phyloP scores from a whole-genome alignment of 1,140 invertebrate species.

The Listronotus oregonensis region DNA sequence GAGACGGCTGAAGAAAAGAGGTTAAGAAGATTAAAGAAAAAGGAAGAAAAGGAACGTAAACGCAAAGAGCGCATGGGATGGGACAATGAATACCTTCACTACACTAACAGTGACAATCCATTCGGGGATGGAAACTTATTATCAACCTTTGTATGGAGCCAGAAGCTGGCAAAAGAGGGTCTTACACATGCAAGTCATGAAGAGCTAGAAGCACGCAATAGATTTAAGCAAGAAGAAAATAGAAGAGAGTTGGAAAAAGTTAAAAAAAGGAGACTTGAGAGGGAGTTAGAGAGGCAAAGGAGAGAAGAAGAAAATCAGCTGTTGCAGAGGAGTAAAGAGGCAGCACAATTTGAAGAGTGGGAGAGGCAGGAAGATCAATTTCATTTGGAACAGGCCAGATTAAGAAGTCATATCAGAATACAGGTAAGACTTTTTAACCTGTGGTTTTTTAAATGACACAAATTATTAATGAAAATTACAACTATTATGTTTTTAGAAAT shows the following conservation, averaged over 20 bases:
- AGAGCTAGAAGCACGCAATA: constrained; percentile 83
- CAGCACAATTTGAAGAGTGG: constrained; percentile 94
- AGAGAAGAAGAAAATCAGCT: constrained; percentile 88
- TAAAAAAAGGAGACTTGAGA: constrained; percentile 86
- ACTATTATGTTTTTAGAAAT: too few species aligned
- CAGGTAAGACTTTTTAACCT: constrained; percentile 60
- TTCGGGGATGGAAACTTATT: constrained; percentile 95
- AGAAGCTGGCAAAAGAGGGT: constrained; percentile 96
- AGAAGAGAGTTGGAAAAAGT: constrained; percentile 88
- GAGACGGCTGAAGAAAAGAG: constrained; percentile 95
- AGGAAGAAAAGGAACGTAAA: constrained; percentile 88
- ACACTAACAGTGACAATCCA: constrained; percentile 97
- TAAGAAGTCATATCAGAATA: constrained; percentile 92
- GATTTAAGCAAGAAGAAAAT: constrained; percentile 89
- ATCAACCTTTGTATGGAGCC: constrained; percentile 94
- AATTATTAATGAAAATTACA: background rate
- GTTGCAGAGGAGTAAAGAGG: constrained; percentile 90
- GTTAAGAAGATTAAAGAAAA: constrained; percentile 82
- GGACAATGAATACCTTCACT: constrained; percentile 95
- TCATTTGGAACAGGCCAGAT: constrained; percentile 85
- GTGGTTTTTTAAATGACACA: background rate
- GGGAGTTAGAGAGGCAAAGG: constrained; percentile 87
- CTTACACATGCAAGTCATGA: constrained; percentile 77
- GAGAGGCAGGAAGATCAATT: constrained; percentile 93
- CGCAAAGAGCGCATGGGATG: constrained; percentile 91